phyloP scores from a whole-genome alignment of 37 sponge, comb jelly and placozoan species.

The Hormiphora californensis region DNA sequence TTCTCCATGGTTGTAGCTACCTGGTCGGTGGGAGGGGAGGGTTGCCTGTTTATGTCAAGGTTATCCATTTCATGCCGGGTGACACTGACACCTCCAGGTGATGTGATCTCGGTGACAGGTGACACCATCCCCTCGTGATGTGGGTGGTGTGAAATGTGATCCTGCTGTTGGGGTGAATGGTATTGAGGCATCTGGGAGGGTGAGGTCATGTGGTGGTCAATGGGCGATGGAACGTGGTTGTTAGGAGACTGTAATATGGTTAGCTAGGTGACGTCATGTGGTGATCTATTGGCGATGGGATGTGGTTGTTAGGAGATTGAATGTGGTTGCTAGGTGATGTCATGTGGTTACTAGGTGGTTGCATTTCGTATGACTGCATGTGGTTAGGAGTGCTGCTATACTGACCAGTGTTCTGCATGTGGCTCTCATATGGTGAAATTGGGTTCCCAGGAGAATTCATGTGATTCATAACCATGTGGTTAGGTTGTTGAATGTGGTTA shows the following conservation, averaged over 20 bases:
- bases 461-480: too few species aligned
- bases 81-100: conserved; percentile 33
- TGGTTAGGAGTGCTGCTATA: too few species aligned
- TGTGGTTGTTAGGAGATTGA: background rate
- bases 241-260: background rate
- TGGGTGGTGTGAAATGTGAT: background rate
- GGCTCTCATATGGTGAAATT: background rate
- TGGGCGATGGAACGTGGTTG: background rate
- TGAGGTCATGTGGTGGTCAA: background rate
- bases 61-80: conserved; percentile 42
- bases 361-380: background rate
- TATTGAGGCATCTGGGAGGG: background rate
- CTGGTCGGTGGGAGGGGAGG: too few species aligned
- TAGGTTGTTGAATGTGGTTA: background rate
- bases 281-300: background rate
- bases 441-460: background rate
- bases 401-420: too few species aligned
- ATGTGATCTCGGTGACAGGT: conserved; percentile 4
- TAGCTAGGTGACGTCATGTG: background rate
- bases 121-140: background rate
- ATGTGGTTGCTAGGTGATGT: background rate
- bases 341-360: background rate
- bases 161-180: background rate
- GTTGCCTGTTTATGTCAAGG: conserved; percentile 39
- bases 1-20: too few species aligned